Evolutionary conservation across 2,113 vertebrate species (phyloP).

Genomic region (Oreochromis aureus): DNA sequence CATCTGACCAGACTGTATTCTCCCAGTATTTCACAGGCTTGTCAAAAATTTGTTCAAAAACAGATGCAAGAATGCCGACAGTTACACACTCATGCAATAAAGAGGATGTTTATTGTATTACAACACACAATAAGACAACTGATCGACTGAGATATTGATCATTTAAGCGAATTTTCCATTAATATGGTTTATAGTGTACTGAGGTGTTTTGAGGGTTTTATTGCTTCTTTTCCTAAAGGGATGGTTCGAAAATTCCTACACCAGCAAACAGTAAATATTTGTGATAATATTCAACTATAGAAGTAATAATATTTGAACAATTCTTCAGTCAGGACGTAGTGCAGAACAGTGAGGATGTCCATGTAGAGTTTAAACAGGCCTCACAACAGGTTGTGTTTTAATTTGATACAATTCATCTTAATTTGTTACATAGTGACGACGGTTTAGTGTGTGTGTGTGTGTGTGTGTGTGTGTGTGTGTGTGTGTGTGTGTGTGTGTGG

Average conservation of each 20-base stretch:
- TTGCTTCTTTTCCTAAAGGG: too few species aligned
- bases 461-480: too few species aligned
- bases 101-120: neutral
- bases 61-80: neutral
- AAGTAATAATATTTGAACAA: neutral
- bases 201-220: too few species aligned
- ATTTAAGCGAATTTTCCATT: neutral
- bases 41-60: neutral
- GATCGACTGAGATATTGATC: fast-evolving
- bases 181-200: fast-evolving
- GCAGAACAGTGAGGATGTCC: too few species aligned
- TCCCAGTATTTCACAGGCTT: neutral
- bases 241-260: fast-evolving
- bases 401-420: neutral
- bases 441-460: too few species aligned
- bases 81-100: neutral
- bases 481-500: too few species aligned
- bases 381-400: too few species aligned
- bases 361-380: neutral
- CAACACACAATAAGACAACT: neutral
- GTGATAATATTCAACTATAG: neutral
- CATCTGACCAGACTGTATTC: neutral
- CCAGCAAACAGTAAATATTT: neutral
- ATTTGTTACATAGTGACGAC: neutral
- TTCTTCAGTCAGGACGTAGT: neutral